These are phyloP conservation scores for Paramormyrops kingsleyae DNA, from an alignment of 2,113 vertebrate species.

Conservation along the genomic window DNA sequence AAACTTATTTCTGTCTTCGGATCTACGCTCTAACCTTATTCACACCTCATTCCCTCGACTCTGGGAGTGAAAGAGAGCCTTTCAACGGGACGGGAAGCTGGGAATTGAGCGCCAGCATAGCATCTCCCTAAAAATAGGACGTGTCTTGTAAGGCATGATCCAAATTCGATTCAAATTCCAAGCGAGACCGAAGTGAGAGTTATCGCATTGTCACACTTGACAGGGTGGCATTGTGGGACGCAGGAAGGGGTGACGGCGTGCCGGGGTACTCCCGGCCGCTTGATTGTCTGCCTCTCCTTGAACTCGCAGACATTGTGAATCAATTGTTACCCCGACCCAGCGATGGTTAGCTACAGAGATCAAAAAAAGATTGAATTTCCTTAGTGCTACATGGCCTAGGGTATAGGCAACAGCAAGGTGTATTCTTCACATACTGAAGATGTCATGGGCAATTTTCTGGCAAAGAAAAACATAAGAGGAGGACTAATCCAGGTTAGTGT, in stretches of 20 bases:
- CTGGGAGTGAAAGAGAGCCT: not conserved
- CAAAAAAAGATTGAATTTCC: conserved; percentile 25
- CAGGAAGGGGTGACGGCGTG: not conserved
- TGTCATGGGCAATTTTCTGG: conserved; percentile 21
- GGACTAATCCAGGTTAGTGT: conserved; percentile 15
- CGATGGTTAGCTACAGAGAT: conserved; percentile 20
- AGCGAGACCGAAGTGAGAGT: not conserved
- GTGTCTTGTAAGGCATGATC: conserved; percentile 1
- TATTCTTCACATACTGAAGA: conserved; percentile 19
- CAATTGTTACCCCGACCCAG: conserved; percentile 17
- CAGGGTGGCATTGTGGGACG: conserved; percentile 9
- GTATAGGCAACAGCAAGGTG: conserved; percentile 9
- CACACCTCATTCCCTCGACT: not conserved
- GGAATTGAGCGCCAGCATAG: not conserved
- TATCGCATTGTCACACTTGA: conserved; percentile 25
- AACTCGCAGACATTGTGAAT: conserved; percentile 19
- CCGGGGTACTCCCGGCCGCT: not conserved
- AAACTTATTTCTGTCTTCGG: conserved; percentile 1
- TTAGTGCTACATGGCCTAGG: conserved; percentile 21
- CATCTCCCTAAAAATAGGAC: conserved; percentile 20
- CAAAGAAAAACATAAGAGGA: conserved; percentile 19
- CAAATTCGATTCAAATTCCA: conserved; percentile 19
- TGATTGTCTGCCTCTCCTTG: conserved; percentile 25
- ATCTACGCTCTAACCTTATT: not conserved
- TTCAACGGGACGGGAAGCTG: not conserved